Evolutionary conservation across 1,140 invertebrate species (phyloP), one percentile per base, ranked within the genome.

Genomic region (Zaprionus kolodkinae): DNA sequence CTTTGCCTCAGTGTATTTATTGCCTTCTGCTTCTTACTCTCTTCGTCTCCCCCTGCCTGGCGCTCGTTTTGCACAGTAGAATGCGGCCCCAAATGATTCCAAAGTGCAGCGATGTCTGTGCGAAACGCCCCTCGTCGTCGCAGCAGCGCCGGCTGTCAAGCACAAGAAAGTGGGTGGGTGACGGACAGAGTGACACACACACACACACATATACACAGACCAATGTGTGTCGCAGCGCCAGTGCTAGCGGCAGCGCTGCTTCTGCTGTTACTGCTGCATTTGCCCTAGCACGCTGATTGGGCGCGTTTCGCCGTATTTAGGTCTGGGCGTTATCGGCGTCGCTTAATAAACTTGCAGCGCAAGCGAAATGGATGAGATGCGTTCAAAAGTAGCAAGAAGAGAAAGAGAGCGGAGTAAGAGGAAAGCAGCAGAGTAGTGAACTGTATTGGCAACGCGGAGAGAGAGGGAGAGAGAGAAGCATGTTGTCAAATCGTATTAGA

Each of bases 291-390:
- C 61, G 48, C 75, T 63, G 67, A 78, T 72, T 76, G 73, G 40
- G 62, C 45, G 40, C 45, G 45, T 55, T 70, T 62, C 65, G 59
- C 56, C 56, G 71, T 75, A 87, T 88, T 83, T 88, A 69, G 83
- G 84, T 88, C 84, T 84, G 79, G 65, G 68, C 78, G 79, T 81
- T 84, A 85, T 84, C 78, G 72, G 55, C 50, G 63, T 45, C 48
- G 64, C 54, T 75, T 78, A 59, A 83, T 82, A 83, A 71, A 76
- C 38, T 55, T 68, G 77, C 76, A 66, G 55, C 71, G 76, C 55
- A 72, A 38, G 82, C 75, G 15, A 61, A 87, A 88, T 77, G 59
- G 62, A 59, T 70, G 76, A 50, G 76, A 50, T 54, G 68, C 43
- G 73, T 33, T 33, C 30, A 56, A 57, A 67, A 50, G 68, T 5